These are phyloP conservation scores for Garrulus glandarius DNA, from an alignment of 2,797 vertebrate species.

Conservation along the genomic window DNA sequence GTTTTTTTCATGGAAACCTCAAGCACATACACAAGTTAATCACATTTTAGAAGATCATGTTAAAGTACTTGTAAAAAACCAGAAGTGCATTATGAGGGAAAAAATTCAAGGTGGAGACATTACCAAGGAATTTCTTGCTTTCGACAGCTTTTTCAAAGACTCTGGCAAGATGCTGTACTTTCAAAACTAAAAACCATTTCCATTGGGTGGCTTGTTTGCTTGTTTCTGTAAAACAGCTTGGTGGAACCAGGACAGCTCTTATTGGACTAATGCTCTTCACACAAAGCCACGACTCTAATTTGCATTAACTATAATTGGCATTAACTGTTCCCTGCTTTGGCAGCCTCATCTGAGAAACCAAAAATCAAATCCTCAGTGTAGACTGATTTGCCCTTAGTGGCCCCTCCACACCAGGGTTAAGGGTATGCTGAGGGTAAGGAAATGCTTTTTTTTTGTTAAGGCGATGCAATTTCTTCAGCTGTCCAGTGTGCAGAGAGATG, in stretches of 20 bases:
- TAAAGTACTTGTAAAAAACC: slow-evolving; percentile 46
- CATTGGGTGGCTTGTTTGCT: not conserved
- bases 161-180: not conserved
- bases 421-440: not conserved
- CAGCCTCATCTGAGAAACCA: not conserved
- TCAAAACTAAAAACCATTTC: not conserved
- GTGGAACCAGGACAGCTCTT: not conserved
- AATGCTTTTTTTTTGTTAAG: not conserved
- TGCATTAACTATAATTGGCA: slow-evolving; percentile 25
- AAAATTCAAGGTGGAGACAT: slow-evolving; percentile 47
- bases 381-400: not conserved
- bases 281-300: slow-evolving; percentile 19
- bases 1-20: slow-evolving; percentile 58
- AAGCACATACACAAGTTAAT: slow-evolving; percentile 38
- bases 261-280: not conserved
- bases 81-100: slow-evolving; percentile 3
- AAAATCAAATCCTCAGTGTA: not conserved
- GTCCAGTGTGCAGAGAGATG: not conserved
- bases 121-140: not conserved
- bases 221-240: slow-evolving; percentile 6
- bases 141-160: not conserved
- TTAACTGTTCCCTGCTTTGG: slow-evolving; percentile 23
- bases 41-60: slow-evolving; percentile 47
- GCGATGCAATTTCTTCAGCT: not conserved
- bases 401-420: not conserved